phyloP scores from a whole-genome alignment of 1,140 invertebrate genomes.

The Ptiloglossa arizonensis region DNA sequence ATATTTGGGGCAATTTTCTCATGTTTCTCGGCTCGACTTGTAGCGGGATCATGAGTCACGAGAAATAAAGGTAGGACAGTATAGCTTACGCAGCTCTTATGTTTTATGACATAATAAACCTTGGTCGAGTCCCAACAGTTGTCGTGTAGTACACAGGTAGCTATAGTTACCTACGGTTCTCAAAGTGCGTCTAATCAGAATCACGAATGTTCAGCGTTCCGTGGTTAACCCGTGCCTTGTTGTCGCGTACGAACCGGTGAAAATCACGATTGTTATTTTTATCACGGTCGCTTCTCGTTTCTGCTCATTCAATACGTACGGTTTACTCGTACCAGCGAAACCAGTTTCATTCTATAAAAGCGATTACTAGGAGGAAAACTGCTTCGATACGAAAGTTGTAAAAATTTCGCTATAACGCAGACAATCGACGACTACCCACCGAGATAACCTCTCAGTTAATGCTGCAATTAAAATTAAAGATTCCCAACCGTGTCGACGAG shows the following conservation, averaged over 20 bases:
- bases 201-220: too few relatives aligned
- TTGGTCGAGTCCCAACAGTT: too few relatives aligned
- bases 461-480: constrained; percentile 24
- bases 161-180: too few relatives aligned
- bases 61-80: neutral
- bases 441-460: constrained; percentile 36
- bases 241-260: neutral
- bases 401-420: constrained; percentile 9
- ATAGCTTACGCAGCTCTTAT: too few relatives aligned
- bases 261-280: constrained; percentile 32
- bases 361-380: neutral
- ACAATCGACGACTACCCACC: constrained; percentile 1
- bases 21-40: too few relatives aligned
- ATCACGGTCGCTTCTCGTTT: neutral
- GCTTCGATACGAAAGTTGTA: constrained; percentile 13
- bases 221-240: too few relatives aligned
- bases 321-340: neutral
- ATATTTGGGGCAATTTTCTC: too few relatives aligned
- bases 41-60: too few relatives aligned
- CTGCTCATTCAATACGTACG: constrained; percentile 10
- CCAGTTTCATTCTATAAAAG: constrained; percentile 21
- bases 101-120: too few relatives aligned
- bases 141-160: too few relatives aligned
- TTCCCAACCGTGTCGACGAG: neutral
- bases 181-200: too few relatives aligned